Base-by-base conservation (phyloP, 2,797 vertebrate species). In the Synaphobranchus kaupii region DNA sequence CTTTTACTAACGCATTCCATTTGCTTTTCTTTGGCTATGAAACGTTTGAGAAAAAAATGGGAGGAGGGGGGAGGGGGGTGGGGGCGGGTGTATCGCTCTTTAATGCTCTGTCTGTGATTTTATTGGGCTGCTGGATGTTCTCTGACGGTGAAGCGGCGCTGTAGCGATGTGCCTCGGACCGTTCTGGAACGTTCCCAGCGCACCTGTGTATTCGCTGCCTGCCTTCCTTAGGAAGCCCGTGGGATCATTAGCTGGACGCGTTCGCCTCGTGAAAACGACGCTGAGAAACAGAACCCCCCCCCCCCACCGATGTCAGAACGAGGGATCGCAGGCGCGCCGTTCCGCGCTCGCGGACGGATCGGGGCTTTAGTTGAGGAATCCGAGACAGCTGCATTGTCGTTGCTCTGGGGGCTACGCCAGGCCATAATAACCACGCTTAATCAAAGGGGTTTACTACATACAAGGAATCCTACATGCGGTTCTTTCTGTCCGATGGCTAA, bases 181-280 rank as follows among this genome's bases (percentile, higher is more conserved):
- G 84, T 90, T 90, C 91, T 94, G 94, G 93, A 93, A 25, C 54
- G 12, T 54, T 89, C 91, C 93, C 92, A 94, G 86, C 92, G 88
- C 95, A 95, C 94, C 94, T 95, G 94, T 89, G 92, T 92, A 93
- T 91, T 93, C 90, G 88, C 92, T 86, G 90, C 86, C 87, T 87
- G 87, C 89, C 89, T 87, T 85, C 85, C 93, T 92, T 93, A 92
- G 85, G 84, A 87, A 91, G 88, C 88, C 89, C 86, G 90, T 93
- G 90, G 94, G 93, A 91, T 94, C 93, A 94, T 94, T 93, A 93
- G 88, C 90, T 93, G 92, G 91, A 94, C 90, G 92, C 88, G 84
- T 92, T 90, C 88, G 89, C 88, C 88, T 92, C 89, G 90, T 92
- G 92, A 94, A 92, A 86, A 34, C 80, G 58, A 89, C 86, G 90